These are phyloP conservation scores for Tetropium fuscum DNA, from an alignment of 2,888 invertebrate genomes.

Conservation along the genomic window DNA sequence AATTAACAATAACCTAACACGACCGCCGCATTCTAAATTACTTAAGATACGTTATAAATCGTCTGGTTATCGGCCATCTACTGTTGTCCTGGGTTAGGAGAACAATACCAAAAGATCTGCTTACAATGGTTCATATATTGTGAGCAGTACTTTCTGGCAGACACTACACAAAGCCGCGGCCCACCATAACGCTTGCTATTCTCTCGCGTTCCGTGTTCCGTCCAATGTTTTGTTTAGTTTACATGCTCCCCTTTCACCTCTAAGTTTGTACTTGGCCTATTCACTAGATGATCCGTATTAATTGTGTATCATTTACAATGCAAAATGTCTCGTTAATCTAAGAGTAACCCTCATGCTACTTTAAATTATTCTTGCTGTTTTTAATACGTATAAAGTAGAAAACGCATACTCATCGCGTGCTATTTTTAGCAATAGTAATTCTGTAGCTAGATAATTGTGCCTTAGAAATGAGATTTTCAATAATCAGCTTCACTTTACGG, in stretches of 20 bases:
- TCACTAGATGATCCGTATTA: constrained; percentile 28
- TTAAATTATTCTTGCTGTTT: too few relatives aligned
- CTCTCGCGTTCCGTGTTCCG: too few relatives aligned
- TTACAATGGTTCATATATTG: constrained; percentile 59
- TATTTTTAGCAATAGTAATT: too few relatives aligned
- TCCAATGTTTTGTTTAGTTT: constrained; percentile 33
- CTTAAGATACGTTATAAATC: constrained; percentile 59
- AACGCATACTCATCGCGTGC: too few relatives aligned
- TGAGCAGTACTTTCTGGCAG: constrained; percentile 45
- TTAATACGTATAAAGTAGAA: too few relatives aligned
- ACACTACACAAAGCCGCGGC: constrained; percentile 37
- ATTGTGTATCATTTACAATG: constrained; percentile 40
- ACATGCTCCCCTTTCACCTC: constrained; percentile 26
- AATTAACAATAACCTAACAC: constrained; percentile 45
- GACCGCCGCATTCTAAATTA: constrained; percentile 53
- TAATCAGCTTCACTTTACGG: too few relatives aligned
- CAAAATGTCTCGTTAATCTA: constrained; percentile 17
- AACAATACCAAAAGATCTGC: constrained; percentile 59
- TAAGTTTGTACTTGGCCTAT: constrained; percentile 13
- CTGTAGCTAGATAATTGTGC: too few relatives aligned
- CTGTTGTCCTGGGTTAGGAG: constrained; percentile 47
- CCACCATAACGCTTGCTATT: constrained; percentile 29
- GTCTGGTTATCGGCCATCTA: constrained; percentile 55
- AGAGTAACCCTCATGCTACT: neutral
- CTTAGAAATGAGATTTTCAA: too few relatives aligned